Evolutionary conservation across 1,140 invertebrate genomes (phyloP).

Genomic region (Atta texana): DNA sequence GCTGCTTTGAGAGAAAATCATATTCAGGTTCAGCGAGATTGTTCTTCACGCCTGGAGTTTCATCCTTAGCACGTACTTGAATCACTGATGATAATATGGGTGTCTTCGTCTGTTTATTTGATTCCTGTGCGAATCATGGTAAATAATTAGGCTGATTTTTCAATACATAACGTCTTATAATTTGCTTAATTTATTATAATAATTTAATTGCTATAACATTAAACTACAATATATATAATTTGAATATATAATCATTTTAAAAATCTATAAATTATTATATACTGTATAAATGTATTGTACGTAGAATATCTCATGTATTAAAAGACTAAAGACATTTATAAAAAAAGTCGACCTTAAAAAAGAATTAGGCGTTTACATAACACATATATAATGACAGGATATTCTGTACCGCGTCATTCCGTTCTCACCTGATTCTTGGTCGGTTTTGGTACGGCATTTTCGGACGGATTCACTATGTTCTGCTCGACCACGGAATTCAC

Average conservation of each 20-base stretch:
- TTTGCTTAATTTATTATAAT: neutral
- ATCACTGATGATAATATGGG: slow-evolving; percentile 78
- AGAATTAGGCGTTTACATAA: neutral
- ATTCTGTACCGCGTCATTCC: neutral
- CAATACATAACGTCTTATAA: neutral
- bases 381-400: neutral
- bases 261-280: neutral
- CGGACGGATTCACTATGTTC: slow-evolving; percentile 70
- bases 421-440: slow-evolving; percentile 73
- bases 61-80: slow-evolving; percentile 78
- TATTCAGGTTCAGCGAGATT: slow-evolving; percentile 93
- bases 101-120: slow-evolving; percentile 74
- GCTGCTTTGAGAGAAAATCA: slow-evolving; percentile 93
- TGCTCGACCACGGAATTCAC: slow-evolving; percentile 82
- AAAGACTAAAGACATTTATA: neutral
- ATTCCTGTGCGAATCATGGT: neutral
- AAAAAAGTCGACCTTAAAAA: neutral
- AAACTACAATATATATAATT: no score
- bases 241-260: neutral
- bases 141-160: neutral
- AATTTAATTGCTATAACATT: no score
- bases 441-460: slow-evolving; percentile 42
- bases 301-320: neutral
- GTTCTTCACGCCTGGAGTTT: slow-evolving; percentile 87
- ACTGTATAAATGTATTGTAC: neutral